Evolutionary conservation across 37 sponge, comb jelly and placozoan species (phyloP), one percentile per base, ranked within the genome.

Genomic region (Amphimedon queenslandica): DNA sequence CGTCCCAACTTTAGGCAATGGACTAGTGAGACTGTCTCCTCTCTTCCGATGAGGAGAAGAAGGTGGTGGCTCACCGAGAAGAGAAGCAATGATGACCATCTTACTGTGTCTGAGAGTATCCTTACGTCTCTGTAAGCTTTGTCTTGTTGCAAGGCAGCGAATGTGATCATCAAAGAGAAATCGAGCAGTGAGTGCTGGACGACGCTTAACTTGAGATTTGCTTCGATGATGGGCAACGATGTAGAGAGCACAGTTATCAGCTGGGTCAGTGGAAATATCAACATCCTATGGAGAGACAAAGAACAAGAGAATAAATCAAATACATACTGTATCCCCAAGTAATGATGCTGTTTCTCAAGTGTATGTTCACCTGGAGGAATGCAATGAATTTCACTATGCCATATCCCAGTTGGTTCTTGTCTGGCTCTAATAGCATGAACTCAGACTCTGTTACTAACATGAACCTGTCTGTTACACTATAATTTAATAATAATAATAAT

Each of bases 101-200:
- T 90, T 90, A 47, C 68, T 58, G 21, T 64, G 42, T 53, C 87
- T 77, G 3, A 94, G 75, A 20, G 53, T 47, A 20, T 94, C 88
- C 42, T 72, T 77, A 64, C 70, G 73, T 13, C 80, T 77, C 40
- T 65, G 82, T 18, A 94, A 69, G n/a, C 81, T 43, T 55, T 77
- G 70, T 56, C 72, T 78, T 4, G 96, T 92, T 27, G 92, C 91
- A n/a, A 82, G 28, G 57, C 96, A 94, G 21, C 88, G 75, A 40
- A 94, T 94, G 77, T 90, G 92, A 55, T 94, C 96, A 11, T 84
- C 77, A 74, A 94, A 94, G 37, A 74, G 78, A 37, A 90, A 87
- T 47, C 67, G 61, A 1, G 79, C 80, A 33, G 92, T 77, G 60
- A 87, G 75, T 37, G 82, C 66, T 3, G 92, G 91, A 0, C 61